These are phyloP conservation scores for Erynnis tages DNA, from an alignment of 2,888 invertebrate genomes.

Conservation along the genomic window DNA sequence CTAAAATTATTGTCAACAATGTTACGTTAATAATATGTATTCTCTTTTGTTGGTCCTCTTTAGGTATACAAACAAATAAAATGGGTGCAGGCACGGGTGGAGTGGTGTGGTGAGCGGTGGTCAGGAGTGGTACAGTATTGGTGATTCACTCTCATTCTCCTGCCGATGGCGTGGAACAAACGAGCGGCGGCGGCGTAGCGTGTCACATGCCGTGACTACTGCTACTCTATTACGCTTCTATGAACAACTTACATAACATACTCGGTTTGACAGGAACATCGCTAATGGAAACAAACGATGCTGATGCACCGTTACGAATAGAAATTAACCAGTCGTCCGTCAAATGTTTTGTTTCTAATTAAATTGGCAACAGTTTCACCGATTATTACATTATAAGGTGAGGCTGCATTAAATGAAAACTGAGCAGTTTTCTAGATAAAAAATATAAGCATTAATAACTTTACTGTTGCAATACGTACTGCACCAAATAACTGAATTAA, in stretches of 20 bases:
- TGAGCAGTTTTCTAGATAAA: not conserved
- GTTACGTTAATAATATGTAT: too few species aligned
- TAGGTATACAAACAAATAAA: too few species aligned
- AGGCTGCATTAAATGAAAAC: not conserved
- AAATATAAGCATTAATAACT: not conserved
- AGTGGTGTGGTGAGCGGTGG: not conserved
- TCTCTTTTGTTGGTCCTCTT: too few species aligned
- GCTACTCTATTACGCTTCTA: constrained; percentile 41
- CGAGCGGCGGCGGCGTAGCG: constrained; percentile 53
- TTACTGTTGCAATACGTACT: not conserved
- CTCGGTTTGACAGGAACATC: constrained; percentile 17
- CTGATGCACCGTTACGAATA: constrained; percentile 4
- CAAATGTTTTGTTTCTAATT: constrained; percentile 12
- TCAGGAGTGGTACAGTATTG: not conserved
- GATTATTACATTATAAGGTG: not conserved
- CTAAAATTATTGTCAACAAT: too few species aligned
- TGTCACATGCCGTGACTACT: constrained; percentile 60
- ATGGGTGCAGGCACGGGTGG: not conserved
- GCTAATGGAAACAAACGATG: constrained; percentile 17
- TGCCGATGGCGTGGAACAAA: constrained; percentile 60
- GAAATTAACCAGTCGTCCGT: constrained; percentile 7
- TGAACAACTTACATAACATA: constrained; percentile 21
- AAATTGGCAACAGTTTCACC: constrained; percentile 7
- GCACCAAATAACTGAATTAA: not conserved
- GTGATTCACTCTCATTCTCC: constrained; percentile 68